Evolutionary conservation across 2,888 invertebrate genomes (phyloP), one percentile per base, ranked within the genome.

Genomic region (Agrotis clavis): DNA sequence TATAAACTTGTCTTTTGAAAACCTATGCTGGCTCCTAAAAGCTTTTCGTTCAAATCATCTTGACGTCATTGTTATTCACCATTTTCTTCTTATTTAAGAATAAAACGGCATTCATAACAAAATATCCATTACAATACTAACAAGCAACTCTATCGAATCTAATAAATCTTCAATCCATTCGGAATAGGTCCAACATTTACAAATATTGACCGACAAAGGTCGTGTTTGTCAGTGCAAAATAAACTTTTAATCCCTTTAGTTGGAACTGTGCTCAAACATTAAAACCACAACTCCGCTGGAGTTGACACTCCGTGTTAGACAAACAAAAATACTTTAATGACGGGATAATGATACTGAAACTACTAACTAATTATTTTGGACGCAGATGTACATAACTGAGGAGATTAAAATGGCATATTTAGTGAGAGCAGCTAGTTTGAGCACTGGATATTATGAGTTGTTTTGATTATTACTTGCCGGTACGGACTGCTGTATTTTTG

Each of bases 191-290:
- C 56, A 30, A 81, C 78, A 57, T 67, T 79, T 67, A 74, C 72
- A 73, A 79, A 77, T 79, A 74, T 82, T 82, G 72, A 75, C 74
- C 79, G 70, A 75, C 76, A 77, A 71, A 79, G 74, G 74, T 72
- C 76, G 63, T 84, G 82, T 84, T 79, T 83, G 83, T 81, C 72
- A 69, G 64, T 70, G 74, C 79, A 81, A 83, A 81, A 85, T 82
- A 80, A 85, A 82, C 80, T 82, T 78, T 77, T 84, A 85, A 85
- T 85, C 82, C 80, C 75, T 74, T 71, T 71, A 80, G 76, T 80
- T 76, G 79, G 60, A 74, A 71, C 71, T 77, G 73, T 76, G 77
- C 61, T 77, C 78, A 79, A 82, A 84, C 78, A 80, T 70, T 77
- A 54, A 80, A 84, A 77, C 78, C 74, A 67, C 72, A 66, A 77